phyloP scores from a whole-genome alignment of 2,888 invertebrate genomes.

The Eudasyphora cyanicolor region DNA sequence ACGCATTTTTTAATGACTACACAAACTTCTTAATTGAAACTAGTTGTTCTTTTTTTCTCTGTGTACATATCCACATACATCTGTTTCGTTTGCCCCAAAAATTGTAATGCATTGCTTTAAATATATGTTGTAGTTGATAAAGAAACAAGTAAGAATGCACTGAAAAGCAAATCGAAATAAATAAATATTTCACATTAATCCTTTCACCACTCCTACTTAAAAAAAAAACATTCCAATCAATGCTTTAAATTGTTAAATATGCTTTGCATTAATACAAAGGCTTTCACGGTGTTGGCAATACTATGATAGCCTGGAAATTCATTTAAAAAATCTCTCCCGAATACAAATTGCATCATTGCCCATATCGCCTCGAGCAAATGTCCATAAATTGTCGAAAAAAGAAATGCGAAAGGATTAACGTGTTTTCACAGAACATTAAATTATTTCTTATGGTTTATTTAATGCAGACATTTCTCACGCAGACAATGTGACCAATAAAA shows the following conservation, averaged over 20 bases:
- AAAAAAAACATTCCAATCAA: background rate
- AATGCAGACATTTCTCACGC: conserved; percentile 2
- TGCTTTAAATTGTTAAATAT: conserved; percentile 15
- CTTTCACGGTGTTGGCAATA: background rate
- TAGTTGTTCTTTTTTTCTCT: too few relatives aligned
- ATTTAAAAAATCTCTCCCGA: background rate
- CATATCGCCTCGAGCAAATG: background rate
- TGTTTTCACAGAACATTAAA: conserved; percentile 10
- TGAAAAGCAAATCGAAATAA: background rate
- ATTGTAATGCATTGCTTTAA: too few relatives aligned
- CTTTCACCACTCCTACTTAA: too few relatives aligned
- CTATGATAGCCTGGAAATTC: background rate
- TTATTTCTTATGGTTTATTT: conserved; percentile 31
- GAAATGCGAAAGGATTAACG: background rate
- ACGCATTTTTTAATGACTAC: too few relatives aligned
- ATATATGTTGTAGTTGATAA: too few relatives aligned
- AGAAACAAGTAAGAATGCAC: too few relatives aligned
- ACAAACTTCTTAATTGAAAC: too few relatives aligned
- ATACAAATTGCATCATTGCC: conserved; percentile 10
- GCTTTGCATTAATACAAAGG: background rate
- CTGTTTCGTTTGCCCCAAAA: too few relatives aligned
- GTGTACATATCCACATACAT: too few relatives aligned
- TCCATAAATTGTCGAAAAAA: background rate
- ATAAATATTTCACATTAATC: background rate
- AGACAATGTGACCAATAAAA: background rate